phyloP scores from a whole-genome alignment of 2,113 vertebrate genomes.

The Cebidichthys violaceus region DNA sequence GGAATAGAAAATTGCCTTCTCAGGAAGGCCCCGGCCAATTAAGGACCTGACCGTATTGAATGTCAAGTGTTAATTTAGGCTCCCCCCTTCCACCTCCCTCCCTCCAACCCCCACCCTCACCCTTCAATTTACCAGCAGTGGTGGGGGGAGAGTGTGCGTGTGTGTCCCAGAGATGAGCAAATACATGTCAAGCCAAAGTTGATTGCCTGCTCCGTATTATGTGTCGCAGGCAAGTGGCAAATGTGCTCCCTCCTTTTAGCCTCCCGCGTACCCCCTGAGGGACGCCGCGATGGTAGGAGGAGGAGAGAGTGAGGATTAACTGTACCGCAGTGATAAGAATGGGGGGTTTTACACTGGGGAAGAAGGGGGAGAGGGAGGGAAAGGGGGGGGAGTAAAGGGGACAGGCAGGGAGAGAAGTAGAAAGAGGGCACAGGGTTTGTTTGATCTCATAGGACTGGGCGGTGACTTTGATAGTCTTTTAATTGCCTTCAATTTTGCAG shows the following conservation, averaged over 20 bases:
- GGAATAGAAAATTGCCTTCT: constrained; percentile 99
- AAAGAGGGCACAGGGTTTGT: constrained; percentile 70
- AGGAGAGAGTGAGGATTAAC: constrained; percentile 88
- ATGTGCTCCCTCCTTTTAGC: constrained; percentile 94
- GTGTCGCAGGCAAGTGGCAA: constrained; percentile 99
- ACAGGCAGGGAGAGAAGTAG: constrained; percentile 52
- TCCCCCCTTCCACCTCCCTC: constrained; percentile 80
- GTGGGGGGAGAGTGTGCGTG: constrained; percentile 1
- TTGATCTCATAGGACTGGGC: constrained; percentile 79
- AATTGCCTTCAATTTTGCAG: constrained; percentile 68
- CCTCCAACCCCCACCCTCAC: constrained; percentile 76
- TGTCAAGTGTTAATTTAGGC: constrained; percentile 99
- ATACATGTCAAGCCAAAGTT: constrained; percentile 99
- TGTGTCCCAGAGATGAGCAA: constrained; percentile 94
- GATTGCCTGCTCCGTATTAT: constrained; percentile 97
- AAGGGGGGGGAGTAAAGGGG: constrained; percentile 41
- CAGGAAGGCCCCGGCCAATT: constrained; percentile 99
- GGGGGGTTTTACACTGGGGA: constrained; percentile 82
- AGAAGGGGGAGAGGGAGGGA: not conserved
- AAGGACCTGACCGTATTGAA: constrained; percentile 99
- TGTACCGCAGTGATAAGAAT: constrained; percentile 90
- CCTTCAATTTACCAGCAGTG: constrained; percentile 75
- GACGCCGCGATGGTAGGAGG: constrained; percentile 76
- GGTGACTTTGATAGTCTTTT: constrained; percentile 80
- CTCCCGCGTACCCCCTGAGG: constrained; percentile 82